phyloP scores from a whole-genome alignment of 2,797 vertebrate genomes.

The Molothrus aeneus region DNA sequence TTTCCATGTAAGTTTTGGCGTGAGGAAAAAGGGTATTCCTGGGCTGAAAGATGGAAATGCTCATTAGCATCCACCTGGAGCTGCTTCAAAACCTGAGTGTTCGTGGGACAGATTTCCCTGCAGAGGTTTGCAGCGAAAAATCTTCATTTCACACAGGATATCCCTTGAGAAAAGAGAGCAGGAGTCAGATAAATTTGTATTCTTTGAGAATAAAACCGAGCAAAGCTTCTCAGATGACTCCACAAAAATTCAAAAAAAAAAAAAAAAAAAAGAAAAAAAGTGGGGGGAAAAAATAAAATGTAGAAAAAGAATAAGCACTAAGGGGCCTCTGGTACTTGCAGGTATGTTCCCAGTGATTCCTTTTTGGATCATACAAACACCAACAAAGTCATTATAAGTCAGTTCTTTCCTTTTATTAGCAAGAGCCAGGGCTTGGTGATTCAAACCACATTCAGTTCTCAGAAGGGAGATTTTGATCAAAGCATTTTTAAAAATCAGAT shows the following conservation, averaged over 20 bases:
- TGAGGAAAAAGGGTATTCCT: not conserved
- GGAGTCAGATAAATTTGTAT: not conserved
- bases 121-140: not conserved
- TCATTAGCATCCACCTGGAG: not conserved
- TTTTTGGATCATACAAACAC: constrained; percentile 17
- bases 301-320: not conserved
- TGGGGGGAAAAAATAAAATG: not conserved
- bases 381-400: constrained; percentile 1
- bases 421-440: constrained; percentile 6
- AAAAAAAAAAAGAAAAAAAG: not conserved
- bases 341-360: constrained; percentile 20
- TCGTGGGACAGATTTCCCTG: not conserved
- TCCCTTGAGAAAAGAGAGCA: not conserved
- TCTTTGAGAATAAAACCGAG: not conserved
- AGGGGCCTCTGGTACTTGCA: not conserved
- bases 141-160: not conserved
- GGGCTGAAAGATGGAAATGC: not conserved
- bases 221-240: not conserved
- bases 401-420: constrained; percentile 25
- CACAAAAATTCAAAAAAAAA: not conserved
- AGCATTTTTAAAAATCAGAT: constrained; percentile 58
- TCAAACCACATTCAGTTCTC: constrained; percentile 50
- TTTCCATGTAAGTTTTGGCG: not conserved
- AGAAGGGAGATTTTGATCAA: constrained; percentile 57
- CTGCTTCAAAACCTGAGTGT: not conserved